Conservation (phyloP, 2,797 vertebrate species). For the Phataginus tricuspis region DNA sequence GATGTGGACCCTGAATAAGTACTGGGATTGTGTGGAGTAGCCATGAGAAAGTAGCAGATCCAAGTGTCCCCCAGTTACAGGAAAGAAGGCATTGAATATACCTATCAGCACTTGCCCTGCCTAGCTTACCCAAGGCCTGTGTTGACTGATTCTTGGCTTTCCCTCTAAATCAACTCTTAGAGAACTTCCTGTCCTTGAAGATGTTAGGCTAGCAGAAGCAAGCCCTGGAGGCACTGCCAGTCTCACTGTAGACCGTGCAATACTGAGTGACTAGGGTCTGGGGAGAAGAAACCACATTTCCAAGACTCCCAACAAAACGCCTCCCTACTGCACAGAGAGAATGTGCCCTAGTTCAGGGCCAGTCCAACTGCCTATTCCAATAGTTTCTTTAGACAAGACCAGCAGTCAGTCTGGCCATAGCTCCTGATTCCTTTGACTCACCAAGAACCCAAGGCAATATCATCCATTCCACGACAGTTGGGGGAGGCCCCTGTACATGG, state of each 20-base stretch:
- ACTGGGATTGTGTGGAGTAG: not conserved
- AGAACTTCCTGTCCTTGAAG: not conserved
- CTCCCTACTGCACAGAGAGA: not conserved
- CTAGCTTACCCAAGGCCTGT: not conserved
- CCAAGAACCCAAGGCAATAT: conserved; percentile 97
- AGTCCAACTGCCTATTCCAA: not conserved
- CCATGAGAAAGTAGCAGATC: not conserved
- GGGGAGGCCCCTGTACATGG: conserved; percentile 97
- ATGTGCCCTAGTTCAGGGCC: not conserved
- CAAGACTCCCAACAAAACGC: not conserved
- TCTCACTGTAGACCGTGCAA: not conserved
- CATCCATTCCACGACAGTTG: conserved; percentile 99
- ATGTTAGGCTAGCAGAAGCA: not conserved
- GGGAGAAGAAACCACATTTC: conserved; percentile 30
- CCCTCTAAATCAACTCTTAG: not conserved
- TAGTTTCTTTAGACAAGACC: not conserved
- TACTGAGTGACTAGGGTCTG: not conserved
- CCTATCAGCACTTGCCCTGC: not conserved
- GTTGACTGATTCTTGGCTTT: conserved; percentile 42
- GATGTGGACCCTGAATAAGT: not conserved
- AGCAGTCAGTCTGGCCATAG: not conserved
- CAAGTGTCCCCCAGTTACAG: not conserved
- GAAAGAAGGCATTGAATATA: not conserved
- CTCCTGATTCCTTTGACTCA: conserved; percentile 80
- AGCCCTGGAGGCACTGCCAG: not conserved